Evolutionary conservation across 2,888 invertebrate species (phyloP).

Genomic region (Harpagoxenus sublaevis): DNA sequence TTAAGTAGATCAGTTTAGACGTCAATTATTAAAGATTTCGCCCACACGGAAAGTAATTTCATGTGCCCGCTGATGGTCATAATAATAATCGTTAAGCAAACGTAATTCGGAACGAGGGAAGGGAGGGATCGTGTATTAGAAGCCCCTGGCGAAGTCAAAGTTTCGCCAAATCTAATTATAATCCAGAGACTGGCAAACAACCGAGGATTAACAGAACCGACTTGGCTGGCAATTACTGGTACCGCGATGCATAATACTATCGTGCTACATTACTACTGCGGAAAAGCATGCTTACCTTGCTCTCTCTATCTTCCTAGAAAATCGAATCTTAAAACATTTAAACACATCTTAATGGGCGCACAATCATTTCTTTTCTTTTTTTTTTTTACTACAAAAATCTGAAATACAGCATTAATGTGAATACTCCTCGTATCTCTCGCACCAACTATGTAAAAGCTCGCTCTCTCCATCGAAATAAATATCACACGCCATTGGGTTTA

Average conservation of each 20-base stretch:
- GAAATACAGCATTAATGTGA: constrained; percentile 39
- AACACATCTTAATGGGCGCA: constrained; percentile 35
- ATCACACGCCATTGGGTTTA: constrained; percentile 48
- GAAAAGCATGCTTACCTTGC: constrained; percentile 36
- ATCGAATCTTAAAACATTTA: constrained; percentile 40
- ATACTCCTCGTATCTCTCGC: constrained; percentile 23
- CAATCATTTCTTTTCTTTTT: constrained; percentile 24
- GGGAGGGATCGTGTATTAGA: not conserved
- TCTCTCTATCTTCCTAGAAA: constrained; percentile 22
- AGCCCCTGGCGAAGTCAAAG: not conserved
- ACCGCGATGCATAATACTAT: constrained; percentile 67
- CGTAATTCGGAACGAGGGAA: not conserved
- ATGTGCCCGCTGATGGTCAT: not conserved
- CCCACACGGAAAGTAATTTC: not conserved
- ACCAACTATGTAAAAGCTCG: constrained; percentile 43
- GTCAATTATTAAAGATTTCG: not conserved
- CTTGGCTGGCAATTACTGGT: constrained; percentile 60
- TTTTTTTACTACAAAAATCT: constrained; percentile 52
- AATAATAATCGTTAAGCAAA: not conserved
- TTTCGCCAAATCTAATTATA: constrained; percentile 26
- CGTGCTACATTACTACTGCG: constrained; percentile 22
- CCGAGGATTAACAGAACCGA: constrained; percentile 58
- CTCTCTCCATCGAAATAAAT: constrained; percentile 44
- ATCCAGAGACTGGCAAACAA: constrained; percentile 42
- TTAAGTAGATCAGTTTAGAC: not conserved